These are phyloP conservation scores for Labroides dimidiatus DNA, from an alignment of 2,797 vertebrate species.

Conservation along the genomic window DNA sequence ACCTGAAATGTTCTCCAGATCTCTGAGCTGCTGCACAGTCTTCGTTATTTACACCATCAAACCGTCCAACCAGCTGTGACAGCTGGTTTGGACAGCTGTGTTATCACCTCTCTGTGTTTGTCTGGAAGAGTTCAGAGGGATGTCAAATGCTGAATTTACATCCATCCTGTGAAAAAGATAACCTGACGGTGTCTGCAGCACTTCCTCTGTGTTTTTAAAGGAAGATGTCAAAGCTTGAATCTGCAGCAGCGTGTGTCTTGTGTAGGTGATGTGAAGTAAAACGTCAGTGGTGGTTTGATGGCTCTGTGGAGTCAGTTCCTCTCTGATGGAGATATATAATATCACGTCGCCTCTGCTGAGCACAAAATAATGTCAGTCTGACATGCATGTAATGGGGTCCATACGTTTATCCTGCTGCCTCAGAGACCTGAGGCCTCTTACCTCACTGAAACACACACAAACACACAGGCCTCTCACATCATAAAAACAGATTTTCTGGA, in stretches of 20 bases:
- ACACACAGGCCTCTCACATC: background rate
- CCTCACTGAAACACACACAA: background rate
- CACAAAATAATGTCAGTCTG: slow-evolving; percentile 19
- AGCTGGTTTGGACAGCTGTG: background rate
- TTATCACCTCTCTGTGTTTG: background rate
- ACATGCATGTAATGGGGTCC: slow-evolving; percentile 37
- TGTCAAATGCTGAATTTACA: background rate
- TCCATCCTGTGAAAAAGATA: no score
- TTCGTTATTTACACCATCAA: background rate
- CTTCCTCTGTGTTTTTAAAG: no score
- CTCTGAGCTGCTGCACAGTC: background rate
- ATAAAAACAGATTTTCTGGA: no score
- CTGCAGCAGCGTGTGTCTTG: background rate
- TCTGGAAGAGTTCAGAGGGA: background rate
- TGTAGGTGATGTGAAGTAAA: no score
- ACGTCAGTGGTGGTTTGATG: no score
- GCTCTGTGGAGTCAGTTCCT: background rate
- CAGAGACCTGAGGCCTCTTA: slow-evolving; percentile 4
- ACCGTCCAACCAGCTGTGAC: background rate
- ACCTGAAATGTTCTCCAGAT: slow-evolving; percentile 52
- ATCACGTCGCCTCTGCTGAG: background rate
- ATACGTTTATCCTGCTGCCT: slow-evolving; percentile 14
- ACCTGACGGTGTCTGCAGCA: no score
- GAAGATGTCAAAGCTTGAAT: no score
- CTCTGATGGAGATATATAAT: slow-evolving; percentile 12